Percentiles rank a stretch among this genome's conserved stretches.
Evolutionary conservation across 2,113 vertebrate genomes (phyloP).

Genomic region (Leucosticte australis): DNA sequence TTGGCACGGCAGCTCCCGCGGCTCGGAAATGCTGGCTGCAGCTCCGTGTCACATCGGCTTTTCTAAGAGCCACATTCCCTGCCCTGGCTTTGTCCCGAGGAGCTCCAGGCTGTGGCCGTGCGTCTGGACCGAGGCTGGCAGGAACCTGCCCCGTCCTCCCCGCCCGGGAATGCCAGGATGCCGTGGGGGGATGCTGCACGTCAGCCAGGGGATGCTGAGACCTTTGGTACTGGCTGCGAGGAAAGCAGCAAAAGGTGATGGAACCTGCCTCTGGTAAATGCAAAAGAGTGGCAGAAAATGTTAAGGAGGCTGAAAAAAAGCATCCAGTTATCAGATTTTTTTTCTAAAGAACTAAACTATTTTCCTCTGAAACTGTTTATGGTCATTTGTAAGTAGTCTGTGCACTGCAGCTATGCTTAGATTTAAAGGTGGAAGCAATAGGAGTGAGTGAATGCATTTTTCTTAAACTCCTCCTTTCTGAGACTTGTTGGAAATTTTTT

Average conservation of each 20-base stretch:
- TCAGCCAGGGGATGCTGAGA: background rate
- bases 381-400: fast-evolving
- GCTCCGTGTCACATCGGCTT: background rate
- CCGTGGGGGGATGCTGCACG: fast-evolving
- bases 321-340: background rate
- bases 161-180: background rate
- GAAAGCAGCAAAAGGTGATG: background rate
- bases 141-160: background rate
- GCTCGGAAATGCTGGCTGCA: background rate
- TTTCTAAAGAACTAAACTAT: background rate
- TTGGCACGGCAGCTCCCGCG: background rate
- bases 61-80: fast-evolving
- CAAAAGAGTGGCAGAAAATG: background rate
- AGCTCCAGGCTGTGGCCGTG: background rate
- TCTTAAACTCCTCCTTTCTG: background rate
- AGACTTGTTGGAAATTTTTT: background rate
- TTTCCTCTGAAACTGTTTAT: background rate
- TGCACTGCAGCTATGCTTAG: background rate
- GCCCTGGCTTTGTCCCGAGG: background rate
- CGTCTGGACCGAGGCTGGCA: background rate
- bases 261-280: background rate
- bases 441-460: background rate
- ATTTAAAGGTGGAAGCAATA: background rate
- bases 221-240: background rate
- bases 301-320: background rate